Base-by-base conservation (phyloP, 2,888 invertebrate genomes). In the Unio delphinus region DNA sequence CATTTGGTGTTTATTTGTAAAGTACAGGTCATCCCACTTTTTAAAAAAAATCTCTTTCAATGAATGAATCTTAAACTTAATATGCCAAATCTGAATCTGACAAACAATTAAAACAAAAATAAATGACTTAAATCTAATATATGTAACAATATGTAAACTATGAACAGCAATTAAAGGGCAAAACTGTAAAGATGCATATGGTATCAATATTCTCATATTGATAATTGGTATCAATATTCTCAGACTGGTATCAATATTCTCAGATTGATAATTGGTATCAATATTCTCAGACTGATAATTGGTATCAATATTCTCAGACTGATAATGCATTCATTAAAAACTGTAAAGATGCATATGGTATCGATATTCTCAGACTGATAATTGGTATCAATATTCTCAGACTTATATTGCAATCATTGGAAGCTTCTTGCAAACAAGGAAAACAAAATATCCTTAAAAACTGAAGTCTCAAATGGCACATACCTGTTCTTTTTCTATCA, bases 401-500 rank as follows among this genome's bases (percentile, higher is more conserved):
- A 61, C 62, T 61, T 15, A 61, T 28, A 58, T 3, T n/a, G 23
- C 11, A 17, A 23, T n/a, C 11, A 58, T 26, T 58, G 58, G n/a
- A 58, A n/a, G 11, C 58, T 23, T 58, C 18, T 58, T 11, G 58
- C 15, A 15, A 58, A 58, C 45, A 45, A 45, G 17, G 17, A 60
- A 4, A 67, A 34, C 6, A n/a, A 20, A 58, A 20, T n/a, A 26
- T n/a, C 20, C 18, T 45, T 45, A 11, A 45, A 45, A 45, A 45
- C 11, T 55, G 7, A 20, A 45, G 45, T 45, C 45, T 45, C 45
- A 11, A 11, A 45, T 45, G 45, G 45, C 54, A 55, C 75, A 67
- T 72, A 91, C 92, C 92, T 99, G 99, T 91, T 99, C 99, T 90
- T 99, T 99, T 90, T 99, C 99, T 69, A 99, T 92, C 99, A 99